Evolutionary conservation across 2,797 vertebrate species (phyloP), one percentile per base, ranked within the genome.

Genomic region (Cyprinella venusta): DNA sequence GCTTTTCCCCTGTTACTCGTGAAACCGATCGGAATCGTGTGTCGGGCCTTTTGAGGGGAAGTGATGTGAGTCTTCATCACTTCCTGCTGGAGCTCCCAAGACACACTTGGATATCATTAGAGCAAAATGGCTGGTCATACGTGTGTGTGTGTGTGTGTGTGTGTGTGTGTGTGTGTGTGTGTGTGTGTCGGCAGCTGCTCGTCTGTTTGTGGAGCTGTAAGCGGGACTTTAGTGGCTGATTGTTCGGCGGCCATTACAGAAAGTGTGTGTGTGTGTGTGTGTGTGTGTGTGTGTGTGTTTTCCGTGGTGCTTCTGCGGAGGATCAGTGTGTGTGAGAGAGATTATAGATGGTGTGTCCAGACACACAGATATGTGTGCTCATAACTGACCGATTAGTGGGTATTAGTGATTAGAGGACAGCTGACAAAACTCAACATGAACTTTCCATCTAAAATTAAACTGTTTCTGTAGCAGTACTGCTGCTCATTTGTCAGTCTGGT

Each of bases 161-260:
- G 30, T 77, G 56, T 83, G 72, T 42, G 33, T 71, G 63, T 42
- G 38, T 65, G 63, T 84, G 52, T 81, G 76, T 64, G 24, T 61
- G 50, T 80, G 61, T 74, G 71, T 63, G 64, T 63, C 18, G 24
- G 18, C 74, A 85, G 83, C 76, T 87, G 78, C 63, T 86, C 8
- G 5, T 74, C 71, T 88, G 74, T 81, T 84, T 76, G 68, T 64
- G 50, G 74, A 38, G 36, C 36, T 68, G 48, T 40, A 42, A 65
- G 59, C 59, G 70, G 67, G 76, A 56, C 68, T 79, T 77, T 74
- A 69, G 16, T 61, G 80, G 9, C 42, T 77, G 81, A 81, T 59
- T 84, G 83, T 79, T 77, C 67, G 8, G 81, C 85, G 38, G 86
- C 88, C 88, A 88, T 89, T 84, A 88, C 79, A 82, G 81, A 9